Conservation (phyloP, 2,797 vertebrate species). For the Smutsia gigantea region DNA sequence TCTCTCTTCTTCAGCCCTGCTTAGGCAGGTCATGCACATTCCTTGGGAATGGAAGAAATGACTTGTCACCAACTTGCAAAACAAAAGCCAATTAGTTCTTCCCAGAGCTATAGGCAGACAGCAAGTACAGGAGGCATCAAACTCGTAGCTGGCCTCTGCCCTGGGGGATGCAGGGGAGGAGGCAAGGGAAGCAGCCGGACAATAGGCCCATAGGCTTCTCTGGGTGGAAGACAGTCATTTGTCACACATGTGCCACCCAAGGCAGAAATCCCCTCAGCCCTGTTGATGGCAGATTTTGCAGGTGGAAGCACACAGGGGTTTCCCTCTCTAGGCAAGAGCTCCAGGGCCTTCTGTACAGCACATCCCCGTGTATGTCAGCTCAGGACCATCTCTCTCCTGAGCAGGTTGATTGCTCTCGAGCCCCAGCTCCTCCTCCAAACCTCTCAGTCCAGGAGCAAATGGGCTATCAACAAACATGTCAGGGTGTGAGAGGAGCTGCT, state of each 20-base stretch:
- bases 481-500: rapidly evolving
- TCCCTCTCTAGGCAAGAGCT: rapidly evolving
- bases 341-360: not conserved
- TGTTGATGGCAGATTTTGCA: rapidly evolving
- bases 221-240: rapidly evolving
- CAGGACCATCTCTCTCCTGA: not conserved
- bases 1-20: not conserved
- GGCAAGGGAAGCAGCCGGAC: not conserved
- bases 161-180: not conserved
- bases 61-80: constrained; percentile 25
- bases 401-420: not conserved
- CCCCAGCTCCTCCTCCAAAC: not conserved
- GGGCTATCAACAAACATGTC: not conserved
- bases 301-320: rapidly evolving
- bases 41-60: not conserved
- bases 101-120: not conserved
- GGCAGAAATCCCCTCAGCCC: not conserved
- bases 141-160: not conserved
- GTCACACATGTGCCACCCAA: not conserved
- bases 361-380: rapidly evolving
- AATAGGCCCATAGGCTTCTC: rapidly evolving
- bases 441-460: not conserved
- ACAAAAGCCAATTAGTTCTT: not conserved
- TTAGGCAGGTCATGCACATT: not conserved
- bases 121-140: rapidly evolving